Percentiles rank a stretch among this genome's conserved stretches.
Conservation (phyloP, 2,797 vertebrate genomes). For the Euthynnus affinis region DNA sequence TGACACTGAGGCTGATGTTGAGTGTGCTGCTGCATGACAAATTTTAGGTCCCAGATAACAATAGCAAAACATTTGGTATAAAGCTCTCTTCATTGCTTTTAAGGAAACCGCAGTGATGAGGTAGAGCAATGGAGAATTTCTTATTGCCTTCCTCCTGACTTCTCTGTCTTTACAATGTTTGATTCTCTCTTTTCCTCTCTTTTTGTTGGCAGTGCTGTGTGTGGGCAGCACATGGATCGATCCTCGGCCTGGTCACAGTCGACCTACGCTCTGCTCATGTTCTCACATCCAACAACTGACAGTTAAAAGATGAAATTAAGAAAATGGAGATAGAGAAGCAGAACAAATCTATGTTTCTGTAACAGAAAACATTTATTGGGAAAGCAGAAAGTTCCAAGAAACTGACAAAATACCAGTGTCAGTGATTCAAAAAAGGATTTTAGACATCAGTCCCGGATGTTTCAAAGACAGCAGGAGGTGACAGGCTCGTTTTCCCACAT, state of each 20-base stretch:
- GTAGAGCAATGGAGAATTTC: not conserved
- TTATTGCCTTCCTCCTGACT: not conserved
- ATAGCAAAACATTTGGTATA: not conserved
- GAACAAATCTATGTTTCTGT: not conserved
- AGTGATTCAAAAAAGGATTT: conserved; percentile 6
- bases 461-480: conserved; percentile 12
- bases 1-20: not conserved
- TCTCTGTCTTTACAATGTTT: conserved; percentile 15
- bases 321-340: conserved; percentile 19
- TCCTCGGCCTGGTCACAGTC: conserved; percentile 41
- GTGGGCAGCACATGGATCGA: conserved; percentile 67
- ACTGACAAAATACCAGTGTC: not conserved
- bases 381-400: not conserved
- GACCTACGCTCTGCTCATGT: conserved; percentile 56
- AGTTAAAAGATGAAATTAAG: conserved; percentile 37
- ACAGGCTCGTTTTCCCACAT: conserved; percentile 35
- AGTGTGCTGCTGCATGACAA: not conserved
- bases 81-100: conserved; percentile 8
- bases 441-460: conserved; percentile 10
- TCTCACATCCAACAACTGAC: conserved; percentile 44
- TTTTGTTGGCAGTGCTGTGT: conserved; percentile 46
- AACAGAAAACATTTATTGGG: not conserved
- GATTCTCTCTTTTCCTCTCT: not conserved
- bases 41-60: not conserved
- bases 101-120: not conserved